These are phyloP conservation scores for Ciconia maguari DNA, from an alignment of 2,113 vertebrate species.

Conservation along the genomic window DNA sequence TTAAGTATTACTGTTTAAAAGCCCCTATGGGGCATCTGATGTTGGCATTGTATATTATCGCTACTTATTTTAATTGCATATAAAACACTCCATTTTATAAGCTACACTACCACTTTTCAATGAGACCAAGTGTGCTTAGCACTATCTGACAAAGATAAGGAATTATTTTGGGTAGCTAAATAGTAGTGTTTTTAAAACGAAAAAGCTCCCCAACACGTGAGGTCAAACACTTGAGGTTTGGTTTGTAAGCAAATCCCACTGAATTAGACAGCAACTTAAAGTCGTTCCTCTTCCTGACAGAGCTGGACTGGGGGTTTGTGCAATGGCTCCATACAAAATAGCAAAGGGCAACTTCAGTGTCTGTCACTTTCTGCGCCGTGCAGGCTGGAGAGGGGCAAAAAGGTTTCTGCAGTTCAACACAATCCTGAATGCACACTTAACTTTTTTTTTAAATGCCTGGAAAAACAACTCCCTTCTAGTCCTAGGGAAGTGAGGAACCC, in stretches of 20 bases:
- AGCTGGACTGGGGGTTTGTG: not conserved
- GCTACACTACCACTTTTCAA: conserved; percentile 44
- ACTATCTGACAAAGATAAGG: conserved; percentile 38
- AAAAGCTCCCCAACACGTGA: conserved; percentile 37
- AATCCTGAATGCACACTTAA: not conserved
- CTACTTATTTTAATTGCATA: conserved; percentile 44
- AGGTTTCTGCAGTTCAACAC: not conserved
- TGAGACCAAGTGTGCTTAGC: conserved; percentile 70
- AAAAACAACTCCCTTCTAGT: not conserved
- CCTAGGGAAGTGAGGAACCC: not conserved
- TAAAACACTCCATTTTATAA: conserved; percentile 25
- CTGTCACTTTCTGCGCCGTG: not conserved
- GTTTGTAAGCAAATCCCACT: not conserved
- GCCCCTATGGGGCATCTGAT: conserved; percentile 19
- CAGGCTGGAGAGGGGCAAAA: not conserved
- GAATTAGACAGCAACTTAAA: not conserved
- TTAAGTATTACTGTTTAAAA: conserved; percentile 2
- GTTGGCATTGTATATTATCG: conserved; percentile 30
- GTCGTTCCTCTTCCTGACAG: not conserved
- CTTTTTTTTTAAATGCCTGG: not conserved
- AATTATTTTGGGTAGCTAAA: conserved; percentile 31
- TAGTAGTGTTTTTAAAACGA: conserved; percentile 64
- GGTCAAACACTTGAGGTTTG: not conserved
- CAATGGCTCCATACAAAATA: not conserved
- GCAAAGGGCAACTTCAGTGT: not conserved